Conservation (phyloP, 2,797 vertebrate species). For the Falco berigora region DNA sequence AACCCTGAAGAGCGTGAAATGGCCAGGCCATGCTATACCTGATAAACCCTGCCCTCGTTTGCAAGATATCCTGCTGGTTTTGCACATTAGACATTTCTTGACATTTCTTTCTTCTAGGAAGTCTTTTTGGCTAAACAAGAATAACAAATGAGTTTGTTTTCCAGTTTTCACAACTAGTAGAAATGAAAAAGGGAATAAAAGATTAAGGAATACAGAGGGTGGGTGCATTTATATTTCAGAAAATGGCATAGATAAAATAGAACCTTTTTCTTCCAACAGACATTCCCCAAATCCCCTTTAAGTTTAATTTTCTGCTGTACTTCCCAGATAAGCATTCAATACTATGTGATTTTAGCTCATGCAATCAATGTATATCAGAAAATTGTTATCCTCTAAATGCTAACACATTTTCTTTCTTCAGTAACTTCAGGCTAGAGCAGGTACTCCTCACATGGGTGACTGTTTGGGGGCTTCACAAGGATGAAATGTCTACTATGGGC, state of each 20-base stretch:
- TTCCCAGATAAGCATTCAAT: background rate
- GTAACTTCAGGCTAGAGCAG: background rate
- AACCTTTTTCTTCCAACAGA: background rate
- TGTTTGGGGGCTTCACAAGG: background rate
- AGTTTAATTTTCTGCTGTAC: background rate
- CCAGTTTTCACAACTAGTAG: background rate
- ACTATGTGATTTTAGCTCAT: background rate
- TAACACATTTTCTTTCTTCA: background rate
- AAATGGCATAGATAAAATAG: background rate
- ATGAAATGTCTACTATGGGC: background rate
- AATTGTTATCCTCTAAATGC: background rate
- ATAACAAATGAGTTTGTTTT: background rate
- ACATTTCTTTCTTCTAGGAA: background rate
- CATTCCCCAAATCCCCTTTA: background rate
- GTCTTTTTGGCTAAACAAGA: background rate
- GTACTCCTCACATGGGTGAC: background rate
- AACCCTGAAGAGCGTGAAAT: background rate
- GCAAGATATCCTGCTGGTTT: background rate
- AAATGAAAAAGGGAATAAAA: background rate
- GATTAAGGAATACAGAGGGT: background rate
- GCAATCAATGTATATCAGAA: background rate
- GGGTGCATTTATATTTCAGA: background rate
- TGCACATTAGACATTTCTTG: background rate
- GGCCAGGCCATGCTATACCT: background rate
- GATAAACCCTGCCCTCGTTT: background rate